A percentile compares a stretch with the other conserved stretches of the same genome.
These are phyloP conservation scores for Pogonocherus hispidulus DNA, from an alignment of 2,888 invertebrate species.

Conservation along the genomic window DNA sequence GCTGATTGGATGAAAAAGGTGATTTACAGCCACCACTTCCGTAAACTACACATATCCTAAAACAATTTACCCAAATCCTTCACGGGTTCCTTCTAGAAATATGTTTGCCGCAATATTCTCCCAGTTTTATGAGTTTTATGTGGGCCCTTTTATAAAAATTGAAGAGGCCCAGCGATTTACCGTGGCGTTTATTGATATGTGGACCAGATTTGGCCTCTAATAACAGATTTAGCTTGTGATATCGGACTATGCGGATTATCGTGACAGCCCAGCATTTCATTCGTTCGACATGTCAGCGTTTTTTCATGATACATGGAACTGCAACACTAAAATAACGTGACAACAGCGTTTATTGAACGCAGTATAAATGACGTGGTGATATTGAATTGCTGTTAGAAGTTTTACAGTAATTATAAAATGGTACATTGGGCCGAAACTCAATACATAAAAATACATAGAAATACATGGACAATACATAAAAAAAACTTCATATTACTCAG, in stretches of 20 bases:
- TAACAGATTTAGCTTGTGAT: conserved; percentile 9
- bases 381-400: background rate
- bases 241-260: conserved; percentile 16
- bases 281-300: conserved; percentile 17
- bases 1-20: background rate
- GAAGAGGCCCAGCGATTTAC: conserved; percentile 9
- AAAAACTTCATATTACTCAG: too few relatives aligned
- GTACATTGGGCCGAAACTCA: background rate
- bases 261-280: background rate
- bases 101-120: conserved; percentile 16
- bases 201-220: conserved; percentile 15
- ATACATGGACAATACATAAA: too few relatives aligned
- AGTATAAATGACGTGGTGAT: background rate
- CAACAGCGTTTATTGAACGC: background rate
- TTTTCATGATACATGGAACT: conserved; percentile 5
- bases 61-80: conserved; percentile 12
- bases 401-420: background rate
- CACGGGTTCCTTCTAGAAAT: conserved; percentile 1
- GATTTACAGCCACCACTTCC: background rate
- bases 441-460: too few relatives aligned
- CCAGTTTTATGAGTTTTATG: conserved; percentile 6
- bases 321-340: conserved; percentile 4
- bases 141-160: conserved; percentile 18
- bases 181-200: conserved; percentile 10
- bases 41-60: background rate